Base-by-base conservation (phyloP, 2,797 vertebrate genomes). In the Enteromius viviparus region DNA sequence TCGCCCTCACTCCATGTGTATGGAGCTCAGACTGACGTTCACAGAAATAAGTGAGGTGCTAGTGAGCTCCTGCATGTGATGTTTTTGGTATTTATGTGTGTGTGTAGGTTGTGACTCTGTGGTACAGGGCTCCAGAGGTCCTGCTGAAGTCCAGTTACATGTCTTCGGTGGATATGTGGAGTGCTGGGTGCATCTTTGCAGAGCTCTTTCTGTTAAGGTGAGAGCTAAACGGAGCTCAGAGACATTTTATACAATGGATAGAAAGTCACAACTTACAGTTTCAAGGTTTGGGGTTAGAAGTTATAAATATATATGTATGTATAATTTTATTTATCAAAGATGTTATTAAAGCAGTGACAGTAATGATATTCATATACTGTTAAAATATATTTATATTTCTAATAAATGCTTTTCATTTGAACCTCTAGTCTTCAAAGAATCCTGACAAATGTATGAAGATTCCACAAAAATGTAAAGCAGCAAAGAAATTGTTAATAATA, bases 61-160 rank as follows among this genome's bases (percentile, higher is more conserved):
- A 32, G 3, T 14, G 69, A 74, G 12, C 6, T 15, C 14, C 19
- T 34, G 17, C 10, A 37, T 51, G 76, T 58, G 26, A 62, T 26
- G 37, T n/a, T 12, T 84, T 29, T 77, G n/a, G 26, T 74, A 3
- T 60, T n/a, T 84, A 19, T n/a, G n/a, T 78, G 55, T 6, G 26
- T 79, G 17, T 80, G 21, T 72, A 96, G 95, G 94, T 96, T 83
- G 93, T 95, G 86, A 95, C 94, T 0, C 87, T 96, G 84, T 96
- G 95, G 94, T 96, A 96, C 88, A 89, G 94, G 84, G 94, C 94
- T 78, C 95, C 95, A 0, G 95, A 96, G 87, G 94, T 96, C 76
- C 92, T 96, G 82, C 92, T 96, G 11, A 91, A 93, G 87, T 91
- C 92, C 0, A 87, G 88, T 9, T 95, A 95, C 91, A 93, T 92